phyloP scores from a whole-genome alignment of 2,888 invertebrate genomes.

The Microlaimidae sp. region DNA sequence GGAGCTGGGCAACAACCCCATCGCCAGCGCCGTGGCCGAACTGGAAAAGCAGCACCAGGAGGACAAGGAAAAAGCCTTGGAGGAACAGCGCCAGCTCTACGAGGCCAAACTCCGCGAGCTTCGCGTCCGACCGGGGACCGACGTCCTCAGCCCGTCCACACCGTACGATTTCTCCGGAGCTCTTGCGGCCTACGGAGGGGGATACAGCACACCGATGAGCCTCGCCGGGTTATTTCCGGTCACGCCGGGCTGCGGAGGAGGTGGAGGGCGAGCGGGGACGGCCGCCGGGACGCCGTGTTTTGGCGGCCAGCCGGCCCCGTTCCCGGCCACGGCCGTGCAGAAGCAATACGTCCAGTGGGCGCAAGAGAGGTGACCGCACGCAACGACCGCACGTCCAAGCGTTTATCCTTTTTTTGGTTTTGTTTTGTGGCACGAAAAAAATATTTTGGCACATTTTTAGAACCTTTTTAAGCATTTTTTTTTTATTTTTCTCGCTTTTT shows the following conservation, averaged over 20 bases:
- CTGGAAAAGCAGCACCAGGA: conserved; percentile 58
- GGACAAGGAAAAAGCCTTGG: conserved; percentile 55
- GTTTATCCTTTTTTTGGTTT: too few relatives aligned
- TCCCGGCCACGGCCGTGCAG: conserved; percentile 25
- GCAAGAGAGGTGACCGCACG: conserved; percentile 40
- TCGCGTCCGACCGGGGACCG: too few relatives aligned
- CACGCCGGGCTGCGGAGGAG: conserved; percentile 22
- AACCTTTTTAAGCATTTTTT: too few relatives aligned
- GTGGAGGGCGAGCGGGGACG: too few relatives aligned
- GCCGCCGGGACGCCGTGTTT: conserved; percentile 20
- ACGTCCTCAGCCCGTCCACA: conserved; percentile 72
- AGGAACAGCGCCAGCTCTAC: conserved; percentile 87
- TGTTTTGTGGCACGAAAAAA: too few relatives aligned
- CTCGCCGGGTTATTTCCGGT: conserved; percentile 18
- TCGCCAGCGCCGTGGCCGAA: conserved; percentile 59
- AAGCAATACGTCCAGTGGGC: conserved; percentile 39
- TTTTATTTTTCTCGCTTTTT: too few relatives aligned
- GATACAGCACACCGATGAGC: conserved; percentile 48
- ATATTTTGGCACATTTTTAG: too few relatives aligned
- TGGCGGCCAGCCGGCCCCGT: conserved; percentile 22
- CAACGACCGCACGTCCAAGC: too few relatives aligned
- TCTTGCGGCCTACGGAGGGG: too few relatives aligned
- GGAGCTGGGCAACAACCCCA: conserved; percentile 63
- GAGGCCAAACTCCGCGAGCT: conserved; percentile 87
- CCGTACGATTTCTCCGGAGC: conserved; percentile 64